Conservation (phyloP, 2,113 vertebrate species). For the Vireo altiloquus region DNA sequence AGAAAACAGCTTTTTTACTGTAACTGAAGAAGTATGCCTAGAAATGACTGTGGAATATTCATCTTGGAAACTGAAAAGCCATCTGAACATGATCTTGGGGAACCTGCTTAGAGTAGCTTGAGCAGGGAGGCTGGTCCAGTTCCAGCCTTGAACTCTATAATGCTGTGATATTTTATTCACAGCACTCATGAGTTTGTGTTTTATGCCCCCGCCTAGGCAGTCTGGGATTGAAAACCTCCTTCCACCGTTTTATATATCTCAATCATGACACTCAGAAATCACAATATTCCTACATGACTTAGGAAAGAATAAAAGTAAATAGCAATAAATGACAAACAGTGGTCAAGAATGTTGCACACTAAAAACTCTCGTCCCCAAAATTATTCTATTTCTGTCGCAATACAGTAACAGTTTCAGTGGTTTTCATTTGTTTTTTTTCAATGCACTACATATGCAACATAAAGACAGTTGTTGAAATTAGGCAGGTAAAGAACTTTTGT, state of each 20-base stretch:
- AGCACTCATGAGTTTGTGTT: too few species aligned
- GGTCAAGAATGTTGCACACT: background rate
- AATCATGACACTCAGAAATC: background rate
- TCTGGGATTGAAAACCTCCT: background rate
- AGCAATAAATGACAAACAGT: background rate
- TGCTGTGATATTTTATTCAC: background rate
- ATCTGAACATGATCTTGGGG: background rate
- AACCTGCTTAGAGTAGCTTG: background rate
- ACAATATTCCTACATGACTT: background rate
- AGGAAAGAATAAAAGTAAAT: background rate
- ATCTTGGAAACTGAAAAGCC: background rate
- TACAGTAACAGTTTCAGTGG: background rate
- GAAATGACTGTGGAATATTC: background rate
- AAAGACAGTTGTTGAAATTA: background rate
- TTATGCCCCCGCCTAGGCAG: background rate
- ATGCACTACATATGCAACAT: background rate
- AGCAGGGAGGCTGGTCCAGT: background rate
- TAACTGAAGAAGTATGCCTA: background rate
- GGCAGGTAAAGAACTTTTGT: background rate
- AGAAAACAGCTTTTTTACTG: background rate
- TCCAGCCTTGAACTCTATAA: background rate
- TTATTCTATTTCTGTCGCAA: background rate
- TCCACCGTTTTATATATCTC: background rate
- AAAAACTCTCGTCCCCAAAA: background rate
- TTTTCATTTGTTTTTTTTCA: too few species aligned